Evolutionary conservation across 2,888 invertebrate species (phyloP).

Genomic region (Caenorhabditis japonica): DNA sequence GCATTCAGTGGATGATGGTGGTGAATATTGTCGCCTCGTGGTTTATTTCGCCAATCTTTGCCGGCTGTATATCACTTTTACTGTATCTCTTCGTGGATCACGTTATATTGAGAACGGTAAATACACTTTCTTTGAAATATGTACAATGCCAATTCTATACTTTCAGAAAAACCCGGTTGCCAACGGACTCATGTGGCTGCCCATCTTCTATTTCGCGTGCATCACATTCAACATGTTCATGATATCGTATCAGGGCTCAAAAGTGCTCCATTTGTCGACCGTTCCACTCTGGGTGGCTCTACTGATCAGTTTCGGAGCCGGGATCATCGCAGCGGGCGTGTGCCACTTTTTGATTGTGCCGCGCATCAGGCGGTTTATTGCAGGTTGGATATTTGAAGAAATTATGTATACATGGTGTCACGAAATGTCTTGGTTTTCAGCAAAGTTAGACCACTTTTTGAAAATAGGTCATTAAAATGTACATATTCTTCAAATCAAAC

Average conservation of each 20-base stretch:
- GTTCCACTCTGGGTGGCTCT: constrained; percentile 90
- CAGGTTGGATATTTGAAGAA: no score
- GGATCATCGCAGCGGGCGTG: constrained; percentile 80
- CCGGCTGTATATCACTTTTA: constrained; percentile 87
- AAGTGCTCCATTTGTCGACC: constrained; percentile 87
- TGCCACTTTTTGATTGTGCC: constrained; percentile 61
- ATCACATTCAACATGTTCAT: constrained; percentile 92
- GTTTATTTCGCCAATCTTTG: constrained; percentile 94
- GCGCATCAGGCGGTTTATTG: constrained; percentile 42
- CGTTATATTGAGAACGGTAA: constrained; percentile 80
- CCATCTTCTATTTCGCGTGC: constrained; percentile 92
- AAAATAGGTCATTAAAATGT: no score
- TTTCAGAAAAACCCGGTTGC: constrained; percentile 65
- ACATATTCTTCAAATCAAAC: no score
- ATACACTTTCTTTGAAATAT: neutral
- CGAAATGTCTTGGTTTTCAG: no score
- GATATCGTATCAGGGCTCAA: constrained; percentile 88
- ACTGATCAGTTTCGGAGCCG: constrained; percentile 83
- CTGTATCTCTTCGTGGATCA: constrained; percentile 73
- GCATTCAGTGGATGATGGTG: constrained; percentile 88
- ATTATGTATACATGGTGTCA: no score
- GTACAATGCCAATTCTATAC: neutral
- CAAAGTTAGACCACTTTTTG: no score
- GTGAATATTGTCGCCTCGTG: constrained; percentile 90
- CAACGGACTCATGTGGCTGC: constrained; percentile 86